These are phyloP conservation scores for Mobula hypostoma DNA, from an alignment of 2,113 vertebrate genomes.

Conservation along the genomic window DNA sequence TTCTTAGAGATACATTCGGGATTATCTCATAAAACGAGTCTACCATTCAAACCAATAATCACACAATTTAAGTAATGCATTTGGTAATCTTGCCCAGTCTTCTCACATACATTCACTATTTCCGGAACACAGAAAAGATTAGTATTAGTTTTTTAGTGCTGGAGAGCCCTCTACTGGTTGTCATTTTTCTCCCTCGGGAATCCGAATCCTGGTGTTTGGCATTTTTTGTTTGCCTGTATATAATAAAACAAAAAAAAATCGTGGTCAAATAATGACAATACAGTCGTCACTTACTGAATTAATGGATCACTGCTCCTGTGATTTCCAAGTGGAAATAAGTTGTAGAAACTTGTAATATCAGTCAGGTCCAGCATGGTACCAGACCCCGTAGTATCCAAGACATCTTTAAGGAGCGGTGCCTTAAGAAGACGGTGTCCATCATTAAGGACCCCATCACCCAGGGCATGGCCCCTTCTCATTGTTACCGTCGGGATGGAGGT, in stretches of 20 bases:
- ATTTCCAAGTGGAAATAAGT: neutral
- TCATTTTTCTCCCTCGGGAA: conserved; percentile 6
- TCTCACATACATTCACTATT: neutral
- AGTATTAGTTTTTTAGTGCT: neutral
- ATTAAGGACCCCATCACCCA: no score
- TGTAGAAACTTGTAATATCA: no score
- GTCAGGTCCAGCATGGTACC: no score
- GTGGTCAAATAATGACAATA: neutral
- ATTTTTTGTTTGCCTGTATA: neutral
- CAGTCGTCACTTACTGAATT: neutral
- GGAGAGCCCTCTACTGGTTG: conserved; percentile 8
- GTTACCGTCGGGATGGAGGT: no score
- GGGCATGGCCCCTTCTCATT: no score
- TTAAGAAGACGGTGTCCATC: no score
- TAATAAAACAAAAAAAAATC: neutral
- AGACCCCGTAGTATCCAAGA: no score
- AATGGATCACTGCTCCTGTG: neutral
- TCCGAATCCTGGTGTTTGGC: neutral
- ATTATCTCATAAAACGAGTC: neutral
- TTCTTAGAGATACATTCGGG: neutral
- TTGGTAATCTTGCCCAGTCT: neutral
- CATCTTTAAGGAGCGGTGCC: no score
- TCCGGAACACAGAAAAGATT: no score
- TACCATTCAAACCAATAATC: neutral
- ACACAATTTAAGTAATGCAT: neutral